Conservation (phyloP, 92 coral and sea anemone genomes). For the Muricea muricata region DNA sequence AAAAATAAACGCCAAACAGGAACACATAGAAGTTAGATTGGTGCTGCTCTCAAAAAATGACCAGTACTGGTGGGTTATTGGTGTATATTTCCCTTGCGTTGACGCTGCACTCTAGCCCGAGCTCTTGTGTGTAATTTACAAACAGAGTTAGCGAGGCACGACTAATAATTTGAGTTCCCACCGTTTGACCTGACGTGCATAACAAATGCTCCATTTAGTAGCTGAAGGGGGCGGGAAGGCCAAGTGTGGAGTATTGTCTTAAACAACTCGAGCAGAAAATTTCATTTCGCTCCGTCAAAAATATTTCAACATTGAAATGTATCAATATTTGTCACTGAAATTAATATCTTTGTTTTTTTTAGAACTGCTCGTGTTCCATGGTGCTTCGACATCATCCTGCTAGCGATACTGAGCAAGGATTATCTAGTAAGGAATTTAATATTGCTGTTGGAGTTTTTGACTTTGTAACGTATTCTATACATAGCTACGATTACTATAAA, state of each 20-base stretch:
- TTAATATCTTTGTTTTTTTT: background rate
- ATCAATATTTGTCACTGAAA: background rate
- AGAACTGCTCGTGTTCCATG: background rate
- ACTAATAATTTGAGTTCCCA: slow-evolving; percentile 19
- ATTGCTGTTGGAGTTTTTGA: background rate
- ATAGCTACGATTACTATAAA: background rate
- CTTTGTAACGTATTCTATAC: background rate
- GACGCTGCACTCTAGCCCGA: background rate
- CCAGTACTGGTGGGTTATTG: background rate
- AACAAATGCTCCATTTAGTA: slow-evolving; percentile 30
- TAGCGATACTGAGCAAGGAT: too few species aligned
- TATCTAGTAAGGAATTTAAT: too few species aligned
- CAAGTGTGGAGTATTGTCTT: slow-evolving; percentile 5
- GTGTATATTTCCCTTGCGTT: background rate
- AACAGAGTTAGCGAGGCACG: slow-evolving; percentile 23
- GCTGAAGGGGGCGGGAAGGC: slow-evolving; percentile 38
- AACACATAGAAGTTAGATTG: too few species aligned
- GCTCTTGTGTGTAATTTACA: background rate
- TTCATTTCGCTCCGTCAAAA: slow-evolving; percentile 12
- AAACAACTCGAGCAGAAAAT: slow-evolving; percentile 16
- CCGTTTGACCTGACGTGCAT: slow-evolving; percentile 21
- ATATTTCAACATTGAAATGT: background rate
- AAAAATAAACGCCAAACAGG: background rate
- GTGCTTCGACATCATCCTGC: too few species aligned
- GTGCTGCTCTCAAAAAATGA: too few species aligned